Conservation (phyloP, 53 echinoderm and acorn worm genomes). For the Holothuria scabra region DNA sequence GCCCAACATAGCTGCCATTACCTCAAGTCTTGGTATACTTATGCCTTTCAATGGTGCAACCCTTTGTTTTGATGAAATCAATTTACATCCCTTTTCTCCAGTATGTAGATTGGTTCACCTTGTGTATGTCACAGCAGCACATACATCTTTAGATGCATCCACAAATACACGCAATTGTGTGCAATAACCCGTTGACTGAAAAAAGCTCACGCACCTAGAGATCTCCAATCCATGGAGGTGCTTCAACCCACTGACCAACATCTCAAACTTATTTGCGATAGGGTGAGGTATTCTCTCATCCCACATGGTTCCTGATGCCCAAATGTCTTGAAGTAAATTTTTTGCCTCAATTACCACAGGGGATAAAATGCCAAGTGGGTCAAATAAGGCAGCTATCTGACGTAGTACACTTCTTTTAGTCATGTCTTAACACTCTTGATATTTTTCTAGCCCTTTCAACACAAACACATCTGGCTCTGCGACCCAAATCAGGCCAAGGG, state of each 20-base stretch:
- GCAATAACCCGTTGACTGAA: too few species aligned
- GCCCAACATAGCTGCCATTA: too few species aligned
- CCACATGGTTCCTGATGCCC: conserved; percentile 9
- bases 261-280: not conserved
- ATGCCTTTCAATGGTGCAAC: too few species aligned
- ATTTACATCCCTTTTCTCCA: too few species aligned
- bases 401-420: conserved; percentile 23
- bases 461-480: conserved; percentile 68
- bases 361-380: conserved; percentile 25
- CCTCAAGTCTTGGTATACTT: too few species aligned
- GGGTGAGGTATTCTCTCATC: not conserved
- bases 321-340: conserved; percentile 11
- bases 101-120: too few species aligned
- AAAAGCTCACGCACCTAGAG: too few species aligned
- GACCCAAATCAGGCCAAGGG: conserved; percentile 70
- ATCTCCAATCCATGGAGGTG: not conserved
- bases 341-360: conserved; percentile 6
- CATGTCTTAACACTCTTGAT: not conserved
- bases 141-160: too few species aligned
- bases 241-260: not conserved
- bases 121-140: too few species aligned
- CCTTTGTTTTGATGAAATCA: too few species aligned
- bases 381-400: conserved; percentile 24
- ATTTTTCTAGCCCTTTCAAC: conserved; percentile 26
- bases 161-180: too few species aligned